Percentiles rank a stretch among this genome's conserved stretches.
Evolutionary conservation across 2,797 vertebrate genomes (phyloP).

Genomic region (Lagocephalus sceleratus): DNA sequence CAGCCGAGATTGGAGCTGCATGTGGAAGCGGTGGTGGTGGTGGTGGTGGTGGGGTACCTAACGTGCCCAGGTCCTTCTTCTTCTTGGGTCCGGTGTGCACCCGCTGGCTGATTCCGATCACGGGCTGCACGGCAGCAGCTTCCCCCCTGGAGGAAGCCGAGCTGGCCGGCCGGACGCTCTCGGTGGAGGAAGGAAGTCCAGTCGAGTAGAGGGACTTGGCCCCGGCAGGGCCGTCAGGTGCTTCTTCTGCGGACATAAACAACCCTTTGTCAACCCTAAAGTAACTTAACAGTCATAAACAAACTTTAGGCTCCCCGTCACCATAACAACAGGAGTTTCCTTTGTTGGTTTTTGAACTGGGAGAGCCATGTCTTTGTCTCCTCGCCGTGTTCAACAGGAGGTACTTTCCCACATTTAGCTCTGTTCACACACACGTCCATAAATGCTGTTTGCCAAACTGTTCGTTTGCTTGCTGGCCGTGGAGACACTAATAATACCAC

Average conservation of each 20-base stretch:
- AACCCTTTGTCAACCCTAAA: not conserved
- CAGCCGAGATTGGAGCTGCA: too few relatives aligned
- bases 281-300: slow-evolving; percentile 7
- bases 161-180: slow-evolving; percentile 60
- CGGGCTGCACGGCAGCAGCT: slow-evolving; percentile 79
- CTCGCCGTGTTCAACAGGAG: too few relatives aligned
- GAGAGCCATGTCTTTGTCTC: too few relatives aligned
- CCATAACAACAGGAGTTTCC: too few relatives aligned
- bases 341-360: too few relatives aligned
- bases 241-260: slow-evolving; percentile 50
- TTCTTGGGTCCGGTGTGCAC: slow-evolving; percentile 82
- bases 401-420: too few relatives aligned
- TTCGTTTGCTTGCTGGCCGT: too few relatives aligned
- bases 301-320: not conserved
- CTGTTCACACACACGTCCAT: too few relatives aligned
- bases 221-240: slow-evolving; percentile 30
- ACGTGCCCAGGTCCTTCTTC: slow-evolving; percentile 90
- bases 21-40: too few relatives aligned
- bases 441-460: too few relatives aligned
- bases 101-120: slow-evolving; percentile 87
- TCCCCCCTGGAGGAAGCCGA: slow-evolving; percentile 65
- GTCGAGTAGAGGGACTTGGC: slow-evolving; percentile 16
- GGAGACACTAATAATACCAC: too few relatives aligned
- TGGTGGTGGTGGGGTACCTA: slow-evolving; percentile 71
- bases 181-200: slow-evolving; percentile 1